Conservation (phyloP, 2,888 invertebrate genomes). For the Formica aserva region DNA sequence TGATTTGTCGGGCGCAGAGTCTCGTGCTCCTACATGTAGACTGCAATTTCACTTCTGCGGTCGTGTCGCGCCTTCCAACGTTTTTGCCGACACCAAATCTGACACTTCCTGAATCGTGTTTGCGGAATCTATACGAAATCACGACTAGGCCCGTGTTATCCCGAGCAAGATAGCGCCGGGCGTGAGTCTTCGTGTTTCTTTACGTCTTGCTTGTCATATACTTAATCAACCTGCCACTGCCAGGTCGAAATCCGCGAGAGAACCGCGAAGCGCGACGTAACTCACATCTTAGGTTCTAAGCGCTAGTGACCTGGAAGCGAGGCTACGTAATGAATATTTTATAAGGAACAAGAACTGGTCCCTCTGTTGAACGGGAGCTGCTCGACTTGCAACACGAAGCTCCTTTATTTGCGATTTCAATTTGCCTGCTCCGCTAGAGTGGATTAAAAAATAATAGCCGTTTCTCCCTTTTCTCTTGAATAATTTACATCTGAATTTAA, state of each 20-base stretch:
- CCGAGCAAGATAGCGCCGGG: constrained; percentile 54
- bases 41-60: constrained; percentile 64
- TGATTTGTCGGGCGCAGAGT: constrained; percentile 4
- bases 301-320: constrained; percentile 70
- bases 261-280: constrained; percentile 56
- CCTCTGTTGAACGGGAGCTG: constrained; percentile 2
- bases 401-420: constrained; percentile 52
- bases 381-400: constrained; percentile 27
- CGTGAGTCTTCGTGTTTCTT: constrained; percentile 58
- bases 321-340: constrained; percentile 72
- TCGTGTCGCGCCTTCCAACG: constrained; percentile 58
- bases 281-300: constrained; percentile 51
- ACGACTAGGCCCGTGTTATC: constrained; percentile 66
- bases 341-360: constrained; percentile 66
- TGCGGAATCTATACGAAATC: constrained; percentile 60
- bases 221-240: constrained; percentile 70
- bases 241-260: constrained; percentile 66
- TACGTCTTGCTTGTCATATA: constrained; percentile 65
- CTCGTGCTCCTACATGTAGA: background rate
- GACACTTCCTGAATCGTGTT: constrained; percentile 70
- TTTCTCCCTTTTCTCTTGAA: constrained; percentile 16
- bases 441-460: constrained; percentile 31
- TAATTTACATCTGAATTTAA: constrained; percentile 9
- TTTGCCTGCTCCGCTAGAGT: constrained; percentile 6
- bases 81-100: constrained; percentile 58